A percentile compares a stretch with the other conserved stretches of the same genome.
phyloP scores from a whole-genome alignment of 2,797 vertebrate species.

The Oreochromis grahami region DNA sequence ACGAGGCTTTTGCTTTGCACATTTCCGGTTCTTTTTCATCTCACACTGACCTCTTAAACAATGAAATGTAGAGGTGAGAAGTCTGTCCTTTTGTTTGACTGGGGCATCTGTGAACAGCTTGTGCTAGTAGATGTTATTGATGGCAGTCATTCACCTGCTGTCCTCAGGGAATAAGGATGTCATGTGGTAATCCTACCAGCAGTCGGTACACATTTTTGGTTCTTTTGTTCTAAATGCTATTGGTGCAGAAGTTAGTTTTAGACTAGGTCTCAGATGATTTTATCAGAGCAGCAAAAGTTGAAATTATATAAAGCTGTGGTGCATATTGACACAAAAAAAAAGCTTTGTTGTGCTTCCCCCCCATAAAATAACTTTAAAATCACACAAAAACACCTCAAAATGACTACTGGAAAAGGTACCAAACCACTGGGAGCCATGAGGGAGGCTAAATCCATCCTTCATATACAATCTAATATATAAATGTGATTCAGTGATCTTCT shows the following conservation, averaged over 20 bases:
- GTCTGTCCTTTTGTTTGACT: constrained; percentile 34
- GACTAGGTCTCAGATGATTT: background rate
- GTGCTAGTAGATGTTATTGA: constrained; percentile 25
- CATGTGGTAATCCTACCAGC: background rate
- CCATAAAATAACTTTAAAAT: background rate
- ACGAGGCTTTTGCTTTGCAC: background rate
- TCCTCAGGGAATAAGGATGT: constrained; percentile 17
- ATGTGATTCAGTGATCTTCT: background rate
- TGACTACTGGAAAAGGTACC: background rate
- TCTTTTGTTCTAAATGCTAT: background rate
- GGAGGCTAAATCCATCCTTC: background rate
- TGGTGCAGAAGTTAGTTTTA: background rate
- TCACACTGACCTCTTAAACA: constrained; percentile 17
- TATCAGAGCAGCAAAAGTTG: background rate
- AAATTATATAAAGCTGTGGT: background rate
- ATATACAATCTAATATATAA: background rate
- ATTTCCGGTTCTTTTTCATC: constrained; percentile 18
- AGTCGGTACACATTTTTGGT: background rate
- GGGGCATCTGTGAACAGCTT: constrained; percentile 19
- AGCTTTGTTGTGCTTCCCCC: rapidly evolving
- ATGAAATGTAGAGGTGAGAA: constrained; percentile 9
- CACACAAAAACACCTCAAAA: background rate
- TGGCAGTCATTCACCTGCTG: background rate
- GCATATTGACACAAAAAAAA: rapidly evolving
- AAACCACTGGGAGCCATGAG: rapidly evolving